These are phyloP conservation scores for Acestrorhynchus altus DNA, from an alignment of 2,797 vertebrate species.

Conservation along the genomic window DNA sequence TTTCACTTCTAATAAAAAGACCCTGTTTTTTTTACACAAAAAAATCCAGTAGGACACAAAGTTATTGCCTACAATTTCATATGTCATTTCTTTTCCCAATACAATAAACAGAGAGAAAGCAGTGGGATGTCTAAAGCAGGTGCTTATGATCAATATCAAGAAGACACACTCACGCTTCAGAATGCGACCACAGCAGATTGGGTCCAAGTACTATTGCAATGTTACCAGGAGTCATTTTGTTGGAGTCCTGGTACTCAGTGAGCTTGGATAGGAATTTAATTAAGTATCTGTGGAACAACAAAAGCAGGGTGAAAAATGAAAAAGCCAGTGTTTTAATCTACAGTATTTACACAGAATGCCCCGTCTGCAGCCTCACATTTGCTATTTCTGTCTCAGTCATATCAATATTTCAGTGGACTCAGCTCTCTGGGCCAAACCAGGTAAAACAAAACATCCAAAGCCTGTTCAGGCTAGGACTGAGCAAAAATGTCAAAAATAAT, in stretches of 20 bases:
- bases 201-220: constrained; percentile 97
- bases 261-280: constrained; percentile 96
- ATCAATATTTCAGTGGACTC: constrained; percentile 48
- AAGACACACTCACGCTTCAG: constrained; percentile 84
- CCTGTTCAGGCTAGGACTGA: not conserved
- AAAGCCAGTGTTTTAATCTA: constrained; percentile 8
- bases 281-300: constrained; percentile 85
- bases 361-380: constrained; percentile 1
- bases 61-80: constrained; percentile 4
- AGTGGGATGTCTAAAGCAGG: not conserved
- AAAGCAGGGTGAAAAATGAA: constrained; percentile 2
- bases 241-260: constrained; percentile 91
- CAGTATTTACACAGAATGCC: constrained; percentile 6
- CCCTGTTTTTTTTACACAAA: not conserved
- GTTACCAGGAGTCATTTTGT: constrained; percentile 98
- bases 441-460: not conserved
- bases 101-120: constrained; percentile 8
- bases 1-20: constrained; percentile 19
- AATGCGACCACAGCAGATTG: constrained; percentile 94
- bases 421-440: constrained; percentile 5
- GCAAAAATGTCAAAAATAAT: too few species aligned
- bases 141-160: not conserved
- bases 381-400: constrained; percentile 23
- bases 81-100: not conserved
- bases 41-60: not conserved